These are phyloP conservation scores for Heliconius hermathena DNA, from an alignment of 1,140 invertebrate genomes.

Conservation along the genomic window DNA sequence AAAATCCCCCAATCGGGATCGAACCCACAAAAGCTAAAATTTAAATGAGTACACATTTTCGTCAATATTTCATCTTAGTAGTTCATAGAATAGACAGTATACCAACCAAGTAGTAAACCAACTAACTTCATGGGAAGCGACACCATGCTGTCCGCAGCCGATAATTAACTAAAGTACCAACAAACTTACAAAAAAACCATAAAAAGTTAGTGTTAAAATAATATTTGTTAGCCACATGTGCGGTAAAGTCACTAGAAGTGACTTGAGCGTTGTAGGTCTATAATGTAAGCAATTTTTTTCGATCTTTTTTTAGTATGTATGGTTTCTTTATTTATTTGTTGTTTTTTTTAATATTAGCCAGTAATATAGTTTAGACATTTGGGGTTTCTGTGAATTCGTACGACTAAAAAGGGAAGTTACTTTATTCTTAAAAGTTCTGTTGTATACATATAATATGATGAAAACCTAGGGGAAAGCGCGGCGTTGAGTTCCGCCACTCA, in stretches of 20 bases:
- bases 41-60: not conserved
- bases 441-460: too few species aligned
- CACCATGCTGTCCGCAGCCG: constrained; percentile 53
- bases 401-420: too few species aligned
- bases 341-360: not conserved
- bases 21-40: too few species aligned
- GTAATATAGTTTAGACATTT: too few species aligned
- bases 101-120: too few species aligned
- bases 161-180: constrained; percentile 58
- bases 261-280: not conserved
- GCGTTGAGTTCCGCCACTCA: too few species aligned
- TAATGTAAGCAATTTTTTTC: not conserved
- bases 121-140: constrained; percentile 47
- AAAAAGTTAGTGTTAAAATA: constrained; percentile 63
- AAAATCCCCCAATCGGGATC: too few species aligned
- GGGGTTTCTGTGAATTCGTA: too few species aligned
- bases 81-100: constrained; percentile 38
- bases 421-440: too few species aligned
- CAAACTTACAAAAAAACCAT: constrained; percentile 50
- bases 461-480: too few species aligned
- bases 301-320: not conserved
- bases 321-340: not conserved
- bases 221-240: constrained; percentile 61
- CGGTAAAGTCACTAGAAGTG: constrained; percentile 51
- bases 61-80: constrained; percentile 29